A percentile compares a stretch with the other conserved stretches of the same genome.
Conservation (phyloP, 2,797 vertebrate species). For the Ptychobarbus kaznakovi region DNA sequence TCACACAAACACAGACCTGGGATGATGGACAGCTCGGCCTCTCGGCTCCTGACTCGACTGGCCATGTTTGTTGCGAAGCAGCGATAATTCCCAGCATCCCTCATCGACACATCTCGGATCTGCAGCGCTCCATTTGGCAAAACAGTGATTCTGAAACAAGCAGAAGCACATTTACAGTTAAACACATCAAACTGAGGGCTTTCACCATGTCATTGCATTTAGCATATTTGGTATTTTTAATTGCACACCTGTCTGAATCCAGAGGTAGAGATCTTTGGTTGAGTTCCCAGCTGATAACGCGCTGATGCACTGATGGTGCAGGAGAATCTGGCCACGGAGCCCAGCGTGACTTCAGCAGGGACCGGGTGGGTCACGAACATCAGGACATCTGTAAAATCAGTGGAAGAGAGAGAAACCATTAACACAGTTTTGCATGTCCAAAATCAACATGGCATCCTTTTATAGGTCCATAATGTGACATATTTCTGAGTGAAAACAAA, state of each 20-base stretch:
- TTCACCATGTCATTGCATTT: background rate
- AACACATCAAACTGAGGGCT: background rate
- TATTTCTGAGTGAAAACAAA: background rate
- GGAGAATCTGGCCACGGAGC: constrained; percentile 89
- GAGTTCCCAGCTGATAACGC: constrained; percentile 93
- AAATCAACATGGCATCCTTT: background rate
- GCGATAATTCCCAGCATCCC: constrained; percentile 88
- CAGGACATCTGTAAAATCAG: constrained; percentile 80
- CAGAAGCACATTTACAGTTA: background rate
- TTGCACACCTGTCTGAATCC: constrained; percentile 84
- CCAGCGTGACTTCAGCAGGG: constrained; percentile 81
- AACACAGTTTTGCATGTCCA: background rate
- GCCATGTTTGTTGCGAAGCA: constrained; percentile 87
- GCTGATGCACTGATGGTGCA: constrained; percentile 88
- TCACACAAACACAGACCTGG: constrained; percentile 78
- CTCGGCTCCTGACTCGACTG: constrained; percentile 82
- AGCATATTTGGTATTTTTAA: background rate
- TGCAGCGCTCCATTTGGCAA: constrained; percentile 93
- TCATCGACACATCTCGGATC: constrained; percentile 85
- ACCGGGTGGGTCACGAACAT: constrained; percentile 88
- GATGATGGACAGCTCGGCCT: constrained; percentile 85
- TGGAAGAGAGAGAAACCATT: background rate
- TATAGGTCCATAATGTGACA: background rate
- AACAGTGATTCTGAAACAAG: constrained; percentile 84
- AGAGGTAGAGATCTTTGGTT: constrained; percentile 87